Evolutionary conservation across 1,140 invertebrate species (phyloP).

Genomic region (Hycleus cichorii): DNA sequence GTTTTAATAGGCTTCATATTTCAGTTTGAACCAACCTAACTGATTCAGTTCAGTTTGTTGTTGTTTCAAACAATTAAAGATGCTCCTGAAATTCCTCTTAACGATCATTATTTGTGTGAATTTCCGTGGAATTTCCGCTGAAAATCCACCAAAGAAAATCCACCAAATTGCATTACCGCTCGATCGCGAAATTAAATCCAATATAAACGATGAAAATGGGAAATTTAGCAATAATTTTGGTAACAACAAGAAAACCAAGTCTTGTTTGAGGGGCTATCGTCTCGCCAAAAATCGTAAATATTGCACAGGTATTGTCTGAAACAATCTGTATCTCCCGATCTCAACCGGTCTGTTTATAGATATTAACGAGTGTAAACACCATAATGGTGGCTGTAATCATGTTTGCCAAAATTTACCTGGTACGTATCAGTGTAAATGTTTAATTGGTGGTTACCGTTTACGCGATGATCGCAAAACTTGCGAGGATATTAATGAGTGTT

Average conservation of each 20-base stretch:
- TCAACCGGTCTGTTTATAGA: conserved; percentile 41
- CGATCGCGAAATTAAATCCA: no score
- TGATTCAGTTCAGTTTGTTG: no score
- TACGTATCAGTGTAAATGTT: conserved; percentile 69
- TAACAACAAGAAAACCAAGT: not conserved
- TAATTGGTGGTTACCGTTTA: conserved; percentile 55
- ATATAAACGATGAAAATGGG: no score
- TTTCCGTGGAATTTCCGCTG: no score
- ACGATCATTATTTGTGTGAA: no score
- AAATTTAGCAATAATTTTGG: no score
- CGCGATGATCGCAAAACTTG: conserved; percentile 48
- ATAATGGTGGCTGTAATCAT: conserved; percentile 48
- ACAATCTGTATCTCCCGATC: not conserved
- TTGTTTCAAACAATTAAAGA: no score
- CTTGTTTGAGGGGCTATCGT: conserved; percentile 1
- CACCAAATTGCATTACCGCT: no score
- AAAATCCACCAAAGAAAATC: not conserved
- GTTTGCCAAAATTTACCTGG: conserved; percentile 63
- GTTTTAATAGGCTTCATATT: no score
- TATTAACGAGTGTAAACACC: conserved; percentile 58
- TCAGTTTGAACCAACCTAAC: no score
- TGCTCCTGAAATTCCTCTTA: no score
- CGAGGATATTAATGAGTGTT: conserved; percentile 75
- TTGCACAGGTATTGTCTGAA: conserved; percentile 1
- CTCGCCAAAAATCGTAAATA: conserved; percentile 5